Base-by-base conservation (phyloP, 2,113 vertebrate species). In the Genyomyrus donnyi region DNA sequence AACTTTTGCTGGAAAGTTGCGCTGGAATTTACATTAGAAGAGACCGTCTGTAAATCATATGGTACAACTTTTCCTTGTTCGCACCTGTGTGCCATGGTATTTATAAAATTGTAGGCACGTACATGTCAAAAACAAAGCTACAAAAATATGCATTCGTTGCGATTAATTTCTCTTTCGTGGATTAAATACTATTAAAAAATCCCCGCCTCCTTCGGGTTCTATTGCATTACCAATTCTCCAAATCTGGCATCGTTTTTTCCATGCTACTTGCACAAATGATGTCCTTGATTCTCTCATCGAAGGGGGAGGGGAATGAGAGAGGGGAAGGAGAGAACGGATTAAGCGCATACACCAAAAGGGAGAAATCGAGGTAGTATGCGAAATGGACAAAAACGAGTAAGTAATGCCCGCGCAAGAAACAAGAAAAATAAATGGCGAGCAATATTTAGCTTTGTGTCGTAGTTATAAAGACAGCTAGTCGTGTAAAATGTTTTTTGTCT, bases 381-480 rank as follows among this genome's bases (percentile, higher is more conserved):
- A 95, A 93, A 96, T 96, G 96, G 96, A 96, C 94, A 96, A 96
- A 96, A 96, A 95, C 95, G 95, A 96, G 96, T 96, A 95, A 96
- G 96, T 96, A 96, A 50, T 58, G 45, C 70, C 7, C 27, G 85
- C 21, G 86, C 42, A 66, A 19, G 39, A n/a, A 46, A 53, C 88
- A 10, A 35, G 66, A 48, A 48, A 35, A 35, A 89, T 89, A 39
- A 80, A 80, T 6, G 35, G 74, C 35, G 17, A 39, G 31, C 35
- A 39, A 42, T 80, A 19, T 42, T 58, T 85, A 13, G 42, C 49
- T 89, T 89, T 31, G 13, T 80, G 39, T 35, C 35, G 35, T 42
- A 42, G 74, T 80, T 80, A 80, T 19, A 27, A 80, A 80, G 35
- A 17, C 39, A 80, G 46, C 35, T 35, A 56, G 52, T 48, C 27